These are phyloP conservation scores for Melitaea athalia DNA, from an alignment of 2,888 invertebrate species.

Conservation along the genomic window DNA sequence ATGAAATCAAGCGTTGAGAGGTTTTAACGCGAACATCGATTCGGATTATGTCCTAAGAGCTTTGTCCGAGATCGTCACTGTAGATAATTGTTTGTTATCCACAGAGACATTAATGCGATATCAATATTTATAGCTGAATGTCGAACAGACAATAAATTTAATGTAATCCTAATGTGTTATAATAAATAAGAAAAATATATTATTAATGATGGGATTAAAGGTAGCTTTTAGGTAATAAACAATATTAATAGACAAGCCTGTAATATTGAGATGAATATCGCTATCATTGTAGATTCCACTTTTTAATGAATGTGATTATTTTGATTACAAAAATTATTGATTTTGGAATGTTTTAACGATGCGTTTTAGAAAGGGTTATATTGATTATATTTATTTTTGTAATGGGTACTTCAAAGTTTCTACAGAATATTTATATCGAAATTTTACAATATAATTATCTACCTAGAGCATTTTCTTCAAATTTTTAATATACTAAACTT, in stretches of 20 bases:
- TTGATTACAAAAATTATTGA: background rate
- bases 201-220: constrained; percentile 4
- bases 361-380: too few species aligned
- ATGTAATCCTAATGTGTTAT: constrained; percentile 47
- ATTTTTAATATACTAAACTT: too few species aligned
- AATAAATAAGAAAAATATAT: constrained; percentile 15
- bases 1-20: constrained; percentile 65
- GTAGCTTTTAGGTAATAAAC: constrained; percentile 5
- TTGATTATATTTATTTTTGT: too few species aligned
- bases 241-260: constrained; percentile 3
- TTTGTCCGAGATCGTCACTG: constrained; percentile 50
- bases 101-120: constrained; percentile 57
- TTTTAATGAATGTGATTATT: background rate
- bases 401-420: too few species aligned
- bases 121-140: constrained; percentile 56
- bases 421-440: too few species aligned
- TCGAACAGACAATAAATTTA: constrained; percentile 53
- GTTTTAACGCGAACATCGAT: constrained; percentile 70
- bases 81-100: constrained; percentile 66
- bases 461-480: too few species aligned
- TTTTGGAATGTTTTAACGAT: background rate
- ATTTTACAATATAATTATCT: too few species aligned
- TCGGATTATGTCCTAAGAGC: constrained; percentile 53
- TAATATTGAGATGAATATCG: constrained; percentile 1
- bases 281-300: background rate